Percentiles rank a stretch among this genome's conserved stretches.
phyloP scores from a whole-genome alignment of 2,888 invertebrate genomes.

The Andrena minutula region DNA sequence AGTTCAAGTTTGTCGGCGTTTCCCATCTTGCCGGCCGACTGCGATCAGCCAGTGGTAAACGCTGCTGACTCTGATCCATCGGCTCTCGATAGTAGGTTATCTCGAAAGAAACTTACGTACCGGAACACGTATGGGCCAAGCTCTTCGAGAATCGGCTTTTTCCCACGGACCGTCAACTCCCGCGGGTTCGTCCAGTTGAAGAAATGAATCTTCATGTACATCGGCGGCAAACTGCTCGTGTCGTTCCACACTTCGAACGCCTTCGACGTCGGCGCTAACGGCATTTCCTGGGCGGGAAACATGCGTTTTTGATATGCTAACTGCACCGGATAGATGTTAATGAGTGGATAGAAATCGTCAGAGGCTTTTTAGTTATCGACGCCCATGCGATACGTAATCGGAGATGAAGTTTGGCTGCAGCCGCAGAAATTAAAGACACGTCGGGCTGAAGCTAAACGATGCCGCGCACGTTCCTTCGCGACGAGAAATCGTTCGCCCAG shows the following conservation, averaged over 20 bases:
- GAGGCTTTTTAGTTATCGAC: not conserved
- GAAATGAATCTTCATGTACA: constrained; percentile 89
- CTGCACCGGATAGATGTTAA: not conserved
- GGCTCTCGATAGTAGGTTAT: too few species aligned
- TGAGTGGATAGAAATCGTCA: not conserved
- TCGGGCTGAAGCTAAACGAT: not conserved
- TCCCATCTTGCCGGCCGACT: too few species aligned
- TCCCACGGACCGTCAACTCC: constrained; percentile 86
- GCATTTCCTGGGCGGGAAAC: constrained; percentile 86
- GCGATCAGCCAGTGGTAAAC: not conserved
- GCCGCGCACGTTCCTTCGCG: constrained; percentile 24
- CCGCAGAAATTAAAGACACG: not conserved
- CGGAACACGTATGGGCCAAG: constrained; percentile 85
- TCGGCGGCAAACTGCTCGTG: constrained; percentile 87
- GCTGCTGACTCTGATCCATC: not conserved
- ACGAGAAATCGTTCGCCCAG: constrained; percentile 50
- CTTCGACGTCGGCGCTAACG: constrained; percentile 87
- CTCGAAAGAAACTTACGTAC: constrained; percentile 72
- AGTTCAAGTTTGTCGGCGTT: not conserved
- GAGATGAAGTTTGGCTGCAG: not conserved
- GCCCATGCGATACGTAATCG: not conserved
- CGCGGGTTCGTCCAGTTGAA: constrained; percentile 94
- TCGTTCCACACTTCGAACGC: constrained; percentile 90
- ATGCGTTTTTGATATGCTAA: not conserved
- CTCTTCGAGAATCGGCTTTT: constrained; percentile 86